phyloP scores from a whole-genome alignment of 2,113 vertebrate genomes.

The Sclerurus mexicanus region DNA sequence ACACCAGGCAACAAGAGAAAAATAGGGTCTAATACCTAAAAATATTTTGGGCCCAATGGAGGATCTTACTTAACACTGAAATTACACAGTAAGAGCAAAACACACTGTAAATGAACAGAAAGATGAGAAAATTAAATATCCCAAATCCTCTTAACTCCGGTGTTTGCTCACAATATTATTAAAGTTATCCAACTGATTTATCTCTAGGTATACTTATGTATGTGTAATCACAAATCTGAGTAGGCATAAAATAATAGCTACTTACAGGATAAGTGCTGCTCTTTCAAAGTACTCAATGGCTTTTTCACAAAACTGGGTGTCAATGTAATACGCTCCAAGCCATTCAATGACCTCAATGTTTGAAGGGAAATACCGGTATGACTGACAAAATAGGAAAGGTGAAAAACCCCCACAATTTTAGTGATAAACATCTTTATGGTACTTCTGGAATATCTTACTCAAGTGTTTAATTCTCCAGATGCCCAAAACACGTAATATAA shows the following conservation, averaged over 20 bases:
- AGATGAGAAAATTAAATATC: neutral
- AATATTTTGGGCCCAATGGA: neutral
- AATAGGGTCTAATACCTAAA: neutral
- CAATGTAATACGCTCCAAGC: constrained; percentile 95
- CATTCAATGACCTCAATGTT: constrained; percentile 96
- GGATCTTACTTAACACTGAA: neutral
- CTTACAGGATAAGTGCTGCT: constrained; percentile 97
- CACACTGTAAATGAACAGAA: neutral
- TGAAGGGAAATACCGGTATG: constrained; percentile 93
- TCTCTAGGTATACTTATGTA: neutral
- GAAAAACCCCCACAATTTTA: constrained; percentile 44
- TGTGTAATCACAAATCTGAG: neutral
- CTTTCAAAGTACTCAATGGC: constrained; percentile 98
- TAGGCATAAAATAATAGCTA: constrained; percentile 51
- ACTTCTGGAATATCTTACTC: constrained; percentile 56
- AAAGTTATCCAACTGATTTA: neutral
- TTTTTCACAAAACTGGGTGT: constrained; percentile 97
- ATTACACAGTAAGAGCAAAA: neutral
- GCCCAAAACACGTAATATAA: constrained; percentile 34
- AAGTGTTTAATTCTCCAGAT: constrained; percentile 51
- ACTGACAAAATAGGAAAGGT: constrained; percentile 75
- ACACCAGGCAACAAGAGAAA: neutral
- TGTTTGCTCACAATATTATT: neutral
- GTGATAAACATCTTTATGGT: constrained; percentile 36
- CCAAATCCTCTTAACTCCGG: neutral